A percentile compares a stretch with the other conserved stretches of the same genome.
These are phyloP conservation scores for Pagetopsis macropterus DNA, from an alignment of 2,797 vertebrate species.

Conservation along the genomic window DNA sequence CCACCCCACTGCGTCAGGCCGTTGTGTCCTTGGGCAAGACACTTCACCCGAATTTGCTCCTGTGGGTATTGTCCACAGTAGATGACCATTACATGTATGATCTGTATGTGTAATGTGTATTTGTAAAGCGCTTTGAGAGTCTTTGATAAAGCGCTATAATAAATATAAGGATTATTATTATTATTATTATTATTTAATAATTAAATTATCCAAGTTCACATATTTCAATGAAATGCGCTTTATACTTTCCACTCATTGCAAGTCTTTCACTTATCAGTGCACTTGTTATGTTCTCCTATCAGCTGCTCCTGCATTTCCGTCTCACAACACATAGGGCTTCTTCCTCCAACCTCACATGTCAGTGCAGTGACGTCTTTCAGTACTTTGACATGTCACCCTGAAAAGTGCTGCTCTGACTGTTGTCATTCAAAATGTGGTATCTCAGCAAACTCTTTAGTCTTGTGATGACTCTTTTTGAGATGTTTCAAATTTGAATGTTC, in stretches of 20 bases:
- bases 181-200: too few species aligned
- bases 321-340: constrained; percentile 14
- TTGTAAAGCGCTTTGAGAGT: too few species aligned
- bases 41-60: too few species aligned
- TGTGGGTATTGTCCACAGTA: too few species aligned
- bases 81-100: too few species aligned
- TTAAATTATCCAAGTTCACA: neutral
- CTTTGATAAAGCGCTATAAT: too few species aligned
- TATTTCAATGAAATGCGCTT: constrained; percentile 9
- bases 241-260: constrained; percentile 2
- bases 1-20: too few species aligned
- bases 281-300: constrained; percentile 13
- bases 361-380: constrained; percentile 12
- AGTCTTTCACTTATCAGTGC: constrained; percentile 20
- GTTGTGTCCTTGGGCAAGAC: too few species aligned
- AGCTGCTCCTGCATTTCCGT: constrained; percentile 5
- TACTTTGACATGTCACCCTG: constrained; percentile 4
- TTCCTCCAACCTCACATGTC: neutral
- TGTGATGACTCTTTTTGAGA: constrained; percentile 1
- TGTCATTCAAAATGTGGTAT: constrained; percentile 27
- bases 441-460: constrained; percentile 19
- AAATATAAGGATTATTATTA: too few species aligned
- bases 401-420: constrained; percentile 13
- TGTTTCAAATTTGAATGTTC: neutral
- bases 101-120: too few species aligned